Percentiles rank a stretch among this genome's conserved stretches.
phyloP scores from a whole-genome alignment of 2,113 vertebrate species.

The Stegostoma tigrinum region DNA sequence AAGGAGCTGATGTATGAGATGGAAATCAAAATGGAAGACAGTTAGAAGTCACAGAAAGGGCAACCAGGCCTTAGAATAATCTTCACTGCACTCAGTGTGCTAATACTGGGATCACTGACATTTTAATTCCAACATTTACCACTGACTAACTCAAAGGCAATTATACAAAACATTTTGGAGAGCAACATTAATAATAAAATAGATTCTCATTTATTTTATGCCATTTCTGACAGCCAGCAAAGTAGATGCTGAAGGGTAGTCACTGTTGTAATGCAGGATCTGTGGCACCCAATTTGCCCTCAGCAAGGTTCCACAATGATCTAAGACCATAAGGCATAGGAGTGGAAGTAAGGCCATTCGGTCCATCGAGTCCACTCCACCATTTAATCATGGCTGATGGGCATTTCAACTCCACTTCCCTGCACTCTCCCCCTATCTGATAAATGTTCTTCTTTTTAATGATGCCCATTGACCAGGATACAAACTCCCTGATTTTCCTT shows the following conservation, averaged over 20 bases:
- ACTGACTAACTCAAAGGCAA: background rate
- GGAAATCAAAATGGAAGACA: background rate
- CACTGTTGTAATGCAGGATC: background rate
- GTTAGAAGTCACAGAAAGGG: background rate
- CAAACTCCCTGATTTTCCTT: background rate
- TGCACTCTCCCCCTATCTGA: too few species aligned
- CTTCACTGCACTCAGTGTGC: background rate
- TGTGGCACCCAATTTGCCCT: background rate
- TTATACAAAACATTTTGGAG: background rate
- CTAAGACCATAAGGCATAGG: too few species aligned
- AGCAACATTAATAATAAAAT: background rate
- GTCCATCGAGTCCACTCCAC: too few species aligned
- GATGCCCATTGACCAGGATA: background rate
- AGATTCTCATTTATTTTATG: background rate
- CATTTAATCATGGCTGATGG: too few species aligned
- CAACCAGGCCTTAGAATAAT: background rate
- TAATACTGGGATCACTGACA: background rate
- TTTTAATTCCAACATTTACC: background rate
- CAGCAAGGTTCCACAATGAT: background rate
- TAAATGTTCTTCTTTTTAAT: background rate
- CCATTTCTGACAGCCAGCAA: background rate
- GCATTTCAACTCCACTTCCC: too few species aligned
- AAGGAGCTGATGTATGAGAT: background rate
- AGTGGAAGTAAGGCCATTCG: too few species aligned
- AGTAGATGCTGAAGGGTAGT: background rate